Conservation (phyloP, 2,888 invertebrate species). For the Thysanoteuthis rhombus region DNA sequence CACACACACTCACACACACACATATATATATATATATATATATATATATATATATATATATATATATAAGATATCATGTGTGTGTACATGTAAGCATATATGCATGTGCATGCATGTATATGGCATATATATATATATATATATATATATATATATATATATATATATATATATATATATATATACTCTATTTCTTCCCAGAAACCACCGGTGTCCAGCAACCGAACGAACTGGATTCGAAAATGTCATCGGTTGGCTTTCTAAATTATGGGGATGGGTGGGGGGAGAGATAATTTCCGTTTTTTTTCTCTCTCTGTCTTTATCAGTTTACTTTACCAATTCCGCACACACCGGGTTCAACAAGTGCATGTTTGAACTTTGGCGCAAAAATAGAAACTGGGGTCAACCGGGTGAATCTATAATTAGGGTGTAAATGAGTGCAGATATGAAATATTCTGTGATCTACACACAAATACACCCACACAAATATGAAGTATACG, state of each 20-base stretch:
- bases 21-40: background rate
- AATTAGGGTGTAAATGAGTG: background rate
- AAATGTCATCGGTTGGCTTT: background rate
- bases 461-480: too few relatives aligned
- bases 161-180: background rate
- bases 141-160: background rate
- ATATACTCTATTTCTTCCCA: background rate
- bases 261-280: background rate
- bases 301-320: background rate
- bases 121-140: background rate
- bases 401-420: background rate
- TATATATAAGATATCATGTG: background rate
- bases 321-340: background rate
- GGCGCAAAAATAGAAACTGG: background rate
- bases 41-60: background rate
- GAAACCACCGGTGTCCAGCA: slow-evolving; percentile 12
- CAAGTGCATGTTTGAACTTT: slow-evolving; percentile 12
- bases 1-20: too few relatives aligned
- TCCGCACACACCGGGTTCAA: background rate
- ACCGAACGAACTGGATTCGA: too few relatives aligned
- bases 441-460: background rate
- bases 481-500: background rate
- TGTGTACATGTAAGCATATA: background rate
- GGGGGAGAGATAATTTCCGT: background rate
- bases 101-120: too few relatives aligned